Conservation (phyloP, 2,888 invertebrate genomes). For the Charanyca ferruginea region DNA sequence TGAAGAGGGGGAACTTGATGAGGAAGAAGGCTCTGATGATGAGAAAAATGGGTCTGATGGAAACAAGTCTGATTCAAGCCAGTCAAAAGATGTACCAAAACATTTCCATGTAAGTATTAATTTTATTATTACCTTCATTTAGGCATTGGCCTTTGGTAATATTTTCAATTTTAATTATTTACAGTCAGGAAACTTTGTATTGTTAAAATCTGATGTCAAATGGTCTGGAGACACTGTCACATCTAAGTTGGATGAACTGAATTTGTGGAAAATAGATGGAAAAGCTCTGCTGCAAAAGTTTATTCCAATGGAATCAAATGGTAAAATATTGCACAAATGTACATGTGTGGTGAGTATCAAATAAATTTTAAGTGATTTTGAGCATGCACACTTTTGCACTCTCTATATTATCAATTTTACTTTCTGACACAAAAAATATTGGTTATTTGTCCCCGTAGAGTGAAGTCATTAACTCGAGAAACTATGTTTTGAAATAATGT, state of each 20-base stretch:
- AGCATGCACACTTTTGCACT: neutral
- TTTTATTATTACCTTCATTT: neutral
- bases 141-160: neutral
- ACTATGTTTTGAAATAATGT: too few species aligned
- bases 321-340: conserved; percentile 91
- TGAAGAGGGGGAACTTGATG: conserved; percentile 87
- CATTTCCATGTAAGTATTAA: conserved; percentile 87
- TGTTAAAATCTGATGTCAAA: conserved; percentile 92
- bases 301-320: conserved; percentile 92
- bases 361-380: neutral
- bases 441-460: too few species aligned
- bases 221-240: conserved; percentile 91
- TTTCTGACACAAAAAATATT: neutral
- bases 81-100: conserved; percentile 90
- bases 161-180: conserved; percentile 45
- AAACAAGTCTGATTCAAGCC: conserved; percentile 90
- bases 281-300: conserved; percentile 93
- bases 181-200: conserved; percentile 93
- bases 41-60: conserved; percentile 90
- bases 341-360: conserved; percentile 91
- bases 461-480: too few species aligned
- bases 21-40: conserved; percentile 89
- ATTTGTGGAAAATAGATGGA: conserved; percentile 93
- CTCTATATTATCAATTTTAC: neutral
- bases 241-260: conserved; percentile 90